These are phyloP conservation scores for Aldrovandia affinis DNA, from an alignment of 2,797 vertebrate genomes.

Conservation along the genomic window DNA sequence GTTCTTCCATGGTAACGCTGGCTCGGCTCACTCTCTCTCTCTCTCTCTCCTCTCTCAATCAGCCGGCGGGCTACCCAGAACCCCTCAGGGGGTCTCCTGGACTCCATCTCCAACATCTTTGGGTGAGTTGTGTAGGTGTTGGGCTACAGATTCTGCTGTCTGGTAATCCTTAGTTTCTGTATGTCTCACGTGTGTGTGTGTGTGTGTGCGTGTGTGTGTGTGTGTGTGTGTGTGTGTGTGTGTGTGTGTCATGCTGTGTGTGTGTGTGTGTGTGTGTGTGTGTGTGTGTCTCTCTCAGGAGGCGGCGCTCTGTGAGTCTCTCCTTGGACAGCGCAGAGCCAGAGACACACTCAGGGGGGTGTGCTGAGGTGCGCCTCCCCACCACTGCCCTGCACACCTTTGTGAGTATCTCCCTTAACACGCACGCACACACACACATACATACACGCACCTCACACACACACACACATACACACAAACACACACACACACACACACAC, in stretches of 20 bases:
- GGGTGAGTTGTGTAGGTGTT: slow-evolving; percentile 74
- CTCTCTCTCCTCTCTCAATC: slow-evolving; percentile 45
- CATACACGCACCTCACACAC: neutral
- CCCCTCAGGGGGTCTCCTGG: slow-evolving; percentile 87
- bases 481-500: neutral
- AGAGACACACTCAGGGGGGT: slow-evolving; percentile 74
- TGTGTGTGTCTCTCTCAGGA: slow-evolving; percentile 52
- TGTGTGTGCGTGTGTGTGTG: neutral
- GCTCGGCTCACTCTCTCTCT: neutral
- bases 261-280: neutral
- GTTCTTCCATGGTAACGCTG: neutral
- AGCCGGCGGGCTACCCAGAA: slow-evolving; percentile 89
- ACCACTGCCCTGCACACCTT: slow-evolving; percentile 84
- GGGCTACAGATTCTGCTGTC: neutral
- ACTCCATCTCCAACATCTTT: slow-evolving; percentile 98
- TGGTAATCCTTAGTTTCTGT: no score
- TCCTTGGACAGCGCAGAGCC: slow-evolving; percentile 78
- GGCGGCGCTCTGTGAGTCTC: slow-evolving; percentile 81
- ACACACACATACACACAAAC: neutral
- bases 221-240: slow-evolving; percentile 28
- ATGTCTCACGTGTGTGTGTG: neutral
- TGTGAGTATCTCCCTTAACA: slow-evolving; percentile 74
- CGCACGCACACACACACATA: slow-evolving; percentile 40
- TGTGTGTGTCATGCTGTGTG: slow-evolving; percentile 9
- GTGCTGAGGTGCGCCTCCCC: slow-evolving; percentile 87